Evolutionary conservation across 2,888 invertebrate genomes (phyloP).

Genomic region (Polylopha cassiicola): DNA sequence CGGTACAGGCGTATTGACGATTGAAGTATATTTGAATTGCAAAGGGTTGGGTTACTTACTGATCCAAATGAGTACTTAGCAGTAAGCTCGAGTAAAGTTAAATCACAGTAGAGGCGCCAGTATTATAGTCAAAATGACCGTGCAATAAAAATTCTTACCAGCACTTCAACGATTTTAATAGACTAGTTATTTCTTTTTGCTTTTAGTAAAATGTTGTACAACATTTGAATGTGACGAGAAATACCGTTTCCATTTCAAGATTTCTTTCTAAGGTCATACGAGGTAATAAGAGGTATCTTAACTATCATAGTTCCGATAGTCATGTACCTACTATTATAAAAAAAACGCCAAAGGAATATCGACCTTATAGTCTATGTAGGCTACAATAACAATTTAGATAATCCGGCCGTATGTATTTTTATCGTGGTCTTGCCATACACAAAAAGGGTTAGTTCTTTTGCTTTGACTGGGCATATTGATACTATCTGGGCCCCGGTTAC

Average conservation of each 20-base stretch:
- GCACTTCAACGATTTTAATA: conserved; percentile 11
- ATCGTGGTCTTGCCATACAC: conserved; percentile 22
- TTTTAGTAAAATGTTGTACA: conserved; percentile 26
- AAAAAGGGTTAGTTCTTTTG: conserved; percentile 30
- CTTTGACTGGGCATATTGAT: conserved; percentile 32
- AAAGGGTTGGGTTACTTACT: too few relatives aligned
- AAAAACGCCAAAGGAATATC: conserved; percentile 8
- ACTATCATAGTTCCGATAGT: conserved; percentile 30
- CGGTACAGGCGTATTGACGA: too few relatives aligned
- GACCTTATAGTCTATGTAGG: conserved; percentile 7
- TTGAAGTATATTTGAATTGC: too few relatives aligned
- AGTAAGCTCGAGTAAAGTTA: too few relatives aligned
- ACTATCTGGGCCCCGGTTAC: conserved; percentile 32
- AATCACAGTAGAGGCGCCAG: too few relatives aligned
- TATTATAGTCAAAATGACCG: too few relatives aligned
- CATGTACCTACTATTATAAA: conserved; percentile 26
- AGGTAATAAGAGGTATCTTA: conserved; percentile 34
- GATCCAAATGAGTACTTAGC: too few relatives aligned
- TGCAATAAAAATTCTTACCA: conserved; percentile 7
- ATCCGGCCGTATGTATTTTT: conserved; percentile 10
- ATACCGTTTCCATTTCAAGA: conserved; percentile 21
- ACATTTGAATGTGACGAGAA: conserved; percentile 20
- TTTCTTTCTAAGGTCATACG: conserved; percentile 19
- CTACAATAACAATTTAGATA: conserved; percentile 13
- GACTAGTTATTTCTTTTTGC: conserved; percentile 28